Conservation (phyloP, 2,113 vertebrate species). For the Hypanus sabinus region DNA sequence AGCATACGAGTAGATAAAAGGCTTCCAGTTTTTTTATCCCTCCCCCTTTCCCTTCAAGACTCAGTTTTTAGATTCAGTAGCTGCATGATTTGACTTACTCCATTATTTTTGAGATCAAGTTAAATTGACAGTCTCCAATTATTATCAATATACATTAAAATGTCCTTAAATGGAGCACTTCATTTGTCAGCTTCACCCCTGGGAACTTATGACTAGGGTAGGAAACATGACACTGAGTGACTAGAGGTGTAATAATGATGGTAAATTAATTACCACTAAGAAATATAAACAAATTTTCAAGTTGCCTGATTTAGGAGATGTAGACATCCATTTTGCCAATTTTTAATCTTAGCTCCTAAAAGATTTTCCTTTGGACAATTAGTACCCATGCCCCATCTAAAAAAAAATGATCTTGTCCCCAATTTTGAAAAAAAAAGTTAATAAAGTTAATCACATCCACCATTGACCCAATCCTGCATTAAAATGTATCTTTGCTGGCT, state of each 20-base stretch:
- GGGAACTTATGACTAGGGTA: not conserved
- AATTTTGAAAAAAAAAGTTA: not conserved
- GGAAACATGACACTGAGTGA: not conserved
- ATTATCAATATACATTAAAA: constrained; percentile 28
- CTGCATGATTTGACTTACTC: not conserved
- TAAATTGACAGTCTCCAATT: constrained; percentile 22
- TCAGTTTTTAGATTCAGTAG: not conserved
- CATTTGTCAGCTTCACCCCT: not conserved
- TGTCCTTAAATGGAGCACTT: not conserved
- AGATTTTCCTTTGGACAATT: not conserved
- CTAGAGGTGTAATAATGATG: not conserved
- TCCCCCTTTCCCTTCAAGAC: not conserved
- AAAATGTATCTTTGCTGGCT: not conserved
- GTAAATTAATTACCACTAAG: not conserved
- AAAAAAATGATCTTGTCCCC: not conserved
- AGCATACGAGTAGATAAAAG: not conserved
- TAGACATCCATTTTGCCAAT: not conserved
- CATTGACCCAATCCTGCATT: not conserved
- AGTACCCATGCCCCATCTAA: not conserved
- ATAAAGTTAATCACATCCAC: not conserved
- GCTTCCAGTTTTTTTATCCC: not conserved
- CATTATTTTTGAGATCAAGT: constrained; percentile 2
- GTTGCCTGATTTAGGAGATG: not conserved
- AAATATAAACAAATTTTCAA: not conserved
- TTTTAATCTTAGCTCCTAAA: not conserved